Conservation (phyloP, 1,140 invertebrate genomes). For the Paracyclopina nana region DNA sequence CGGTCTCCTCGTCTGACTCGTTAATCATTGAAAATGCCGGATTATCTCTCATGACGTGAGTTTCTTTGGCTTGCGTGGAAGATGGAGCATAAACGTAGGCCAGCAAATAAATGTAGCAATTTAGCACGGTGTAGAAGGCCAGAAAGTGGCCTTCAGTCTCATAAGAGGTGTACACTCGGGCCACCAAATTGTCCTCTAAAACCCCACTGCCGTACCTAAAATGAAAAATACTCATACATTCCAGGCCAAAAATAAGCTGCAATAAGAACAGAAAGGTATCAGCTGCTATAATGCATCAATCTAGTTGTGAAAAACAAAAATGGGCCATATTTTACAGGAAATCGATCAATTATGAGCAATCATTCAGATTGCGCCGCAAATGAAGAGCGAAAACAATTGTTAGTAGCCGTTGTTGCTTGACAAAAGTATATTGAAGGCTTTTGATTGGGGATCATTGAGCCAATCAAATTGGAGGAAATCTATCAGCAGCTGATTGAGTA, state of each 20-base stretch:
- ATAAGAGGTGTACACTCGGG: conserved; percentile 34
- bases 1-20: conserved; percentile 91
- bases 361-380: no score
- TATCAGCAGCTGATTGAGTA: no score
- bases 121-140: conserved; percentile 80
- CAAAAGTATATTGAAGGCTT: no score
- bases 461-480: no score
- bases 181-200: conserved; percentile 79
- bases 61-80: conserved; percentile 44
- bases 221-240: conserved; percentile 52
- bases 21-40: conserved; percentile 95
- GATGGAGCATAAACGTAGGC: conserved; percentile 83
- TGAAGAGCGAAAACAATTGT: no score
- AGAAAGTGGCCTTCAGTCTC: conserved; percentile 73
- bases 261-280: neutral
- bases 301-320: neutral
- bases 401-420: no score
- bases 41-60: conserved; percentile 79
- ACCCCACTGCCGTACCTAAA: conserved; percentile 66
- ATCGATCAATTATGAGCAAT: no score
- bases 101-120: conserved; percentile 83
- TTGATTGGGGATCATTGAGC: no score
- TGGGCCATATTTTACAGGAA: no score
- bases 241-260: conserved; percentile 22
- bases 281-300: conserved; percentile 2